Evolutionary conservation across 2,797 vertebrate species (phyloP), one percentile per base, ranked within the genome.

Genomic region (Parauchenoglanis ngamensis): DNA sequence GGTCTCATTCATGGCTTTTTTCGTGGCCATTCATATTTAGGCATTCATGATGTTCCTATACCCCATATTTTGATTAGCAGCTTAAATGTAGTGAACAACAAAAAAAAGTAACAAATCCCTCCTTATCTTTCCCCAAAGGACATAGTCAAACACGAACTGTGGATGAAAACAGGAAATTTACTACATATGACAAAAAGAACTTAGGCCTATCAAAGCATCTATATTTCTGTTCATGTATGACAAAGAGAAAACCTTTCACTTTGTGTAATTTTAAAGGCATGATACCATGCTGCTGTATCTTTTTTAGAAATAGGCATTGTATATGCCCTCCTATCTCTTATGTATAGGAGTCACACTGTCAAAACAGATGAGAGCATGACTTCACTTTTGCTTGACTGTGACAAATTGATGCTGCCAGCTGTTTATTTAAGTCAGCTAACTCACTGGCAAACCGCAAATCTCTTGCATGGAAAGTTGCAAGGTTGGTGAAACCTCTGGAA

Each of bases 151-250:
- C 86, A 52, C 56, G 88, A 92, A 92, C 83, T 81, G 87, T 90
- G 92, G 92, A 91, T 94, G 94, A 94, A 94, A 95, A 95, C 95
- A 95, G 95, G 95, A 95, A 94, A 94, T 94, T 91, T 91, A 91
- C 91, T 91, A 21, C 63, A 90, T 89, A 90, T 61, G 52, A 87
- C 56, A 65, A 81, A 92, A 91, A 92, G 92, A 91, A 89, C 46
- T 57, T 57, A 59, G 21, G 57, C 35, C 57, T 76, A 79, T 89
- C 72, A 88, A 84, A 87, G 89, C 86, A 83, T 90, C 90, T 85
- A 86, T 88, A 90, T 88, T 86, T 90, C 89, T 84, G n/a, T 86
- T 88, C 81, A 88, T 12, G 65, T 52, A 72, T 76, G 84, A 8
- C 7, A 54, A 83, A 87, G 89, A 93, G 88, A 85, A 79, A 83